These are phyloP conservation scores for Pimpla rufipes DNA, from an alignment of 2,888 invertebrate species.

Conservation along the genomic window DNA sequence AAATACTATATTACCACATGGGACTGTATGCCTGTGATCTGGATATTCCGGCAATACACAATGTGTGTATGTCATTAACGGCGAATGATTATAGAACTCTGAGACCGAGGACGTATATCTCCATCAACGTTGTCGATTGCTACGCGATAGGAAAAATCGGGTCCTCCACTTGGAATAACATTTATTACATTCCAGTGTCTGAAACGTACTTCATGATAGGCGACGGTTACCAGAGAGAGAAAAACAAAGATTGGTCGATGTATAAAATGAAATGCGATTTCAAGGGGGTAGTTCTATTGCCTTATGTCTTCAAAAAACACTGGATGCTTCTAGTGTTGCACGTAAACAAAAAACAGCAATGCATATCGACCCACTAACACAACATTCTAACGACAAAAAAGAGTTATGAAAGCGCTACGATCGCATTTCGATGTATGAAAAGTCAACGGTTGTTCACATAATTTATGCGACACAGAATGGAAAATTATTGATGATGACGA, in stretches of 20 bases:
- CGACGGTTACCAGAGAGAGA: neutral
- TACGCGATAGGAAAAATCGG: constrained; percentile 27
- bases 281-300: too few relatives aligned
- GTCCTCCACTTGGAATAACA: constrained; percentile 15
- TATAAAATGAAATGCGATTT: neutral
- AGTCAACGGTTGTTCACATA: neutral
- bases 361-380: neutral
- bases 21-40: neutral
- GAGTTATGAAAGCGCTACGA: neutral
- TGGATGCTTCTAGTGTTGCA: constrained; percentile 7
- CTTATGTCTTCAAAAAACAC: neutral
- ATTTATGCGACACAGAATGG: constrained; percentile 28
- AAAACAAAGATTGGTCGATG: neutral
- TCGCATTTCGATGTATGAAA: neutral
- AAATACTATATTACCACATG: neutral
- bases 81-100: constrained; percentile 18
- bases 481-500: constrained; percentile 29
- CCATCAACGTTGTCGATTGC: constrained; percentile 2
- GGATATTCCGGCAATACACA: neutral
- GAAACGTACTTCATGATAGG: neutral
- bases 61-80: neutral
- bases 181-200: constrained; percentile 5
- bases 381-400: neutral
- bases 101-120: constrained; percentile 22
- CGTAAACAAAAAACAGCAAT: neutral